Evolutionary conservation across 2,113 vertebrate genomes (phyloP).

Genomic region (Labeo catla): DNA sequence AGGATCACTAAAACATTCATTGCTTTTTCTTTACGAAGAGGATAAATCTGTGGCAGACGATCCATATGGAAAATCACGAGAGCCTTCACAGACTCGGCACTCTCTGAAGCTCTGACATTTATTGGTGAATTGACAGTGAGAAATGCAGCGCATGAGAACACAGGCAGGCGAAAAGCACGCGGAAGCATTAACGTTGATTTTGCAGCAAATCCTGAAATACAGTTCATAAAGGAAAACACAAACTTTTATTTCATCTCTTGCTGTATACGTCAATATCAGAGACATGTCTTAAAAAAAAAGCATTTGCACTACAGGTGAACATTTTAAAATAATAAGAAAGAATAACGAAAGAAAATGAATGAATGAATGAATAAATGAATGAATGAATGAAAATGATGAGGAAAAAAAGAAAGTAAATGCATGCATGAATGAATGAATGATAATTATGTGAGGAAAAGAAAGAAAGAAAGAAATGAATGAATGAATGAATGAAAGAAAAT

Average conservation of each 20-base stretch:
- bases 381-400: too few relatives aligned
- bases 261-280: too few relatives aligned
- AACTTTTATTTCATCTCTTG: neutral
- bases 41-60: slow-evolving; percentile 63
- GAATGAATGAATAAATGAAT: too few relatives aligned
- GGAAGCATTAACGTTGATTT: neutral
- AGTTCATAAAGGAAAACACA: neutral
- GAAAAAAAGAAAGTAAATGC: too few relatives aligned
- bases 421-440: too few relatives aligned
- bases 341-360: too few relatives aligned
- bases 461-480: too few relatives aligned
- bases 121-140: slow-evolving; percentile 53
- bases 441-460: too few relatives aligned
- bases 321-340: neutral
- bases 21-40: slow-evolving; percentile 61
- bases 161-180: neutral
- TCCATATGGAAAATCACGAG: slow-evolving; percentile 64
- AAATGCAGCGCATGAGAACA: slow-evolving; percentile 42
- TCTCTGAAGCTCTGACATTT: slow-evolving; percentile 45
- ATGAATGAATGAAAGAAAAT: too few relatives aligned
- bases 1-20: slow-evolving; percentile 55
- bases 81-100: slow-evolving; percentile 52
- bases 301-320: neutral
- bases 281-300: neutral
- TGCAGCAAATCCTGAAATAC: neutral